Conservation (phyloP, 2,113 vertebrate species). For the Seriola rivoliana region DNA sequence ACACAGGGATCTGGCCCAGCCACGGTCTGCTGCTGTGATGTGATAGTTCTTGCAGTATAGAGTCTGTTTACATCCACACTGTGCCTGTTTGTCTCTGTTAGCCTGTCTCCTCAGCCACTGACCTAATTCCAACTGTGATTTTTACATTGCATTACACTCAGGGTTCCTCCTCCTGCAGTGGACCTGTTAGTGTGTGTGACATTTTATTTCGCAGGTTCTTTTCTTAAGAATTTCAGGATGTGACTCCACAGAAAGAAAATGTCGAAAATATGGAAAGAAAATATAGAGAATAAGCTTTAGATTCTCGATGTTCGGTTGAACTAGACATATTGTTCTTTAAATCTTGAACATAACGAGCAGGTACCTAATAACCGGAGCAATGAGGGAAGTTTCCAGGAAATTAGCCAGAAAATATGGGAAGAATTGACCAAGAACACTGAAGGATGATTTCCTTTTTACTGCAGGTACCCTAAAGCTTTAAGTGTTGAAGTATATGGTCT, state of each 20-base stretch:
- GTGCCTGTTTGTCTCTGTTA: not conserved
- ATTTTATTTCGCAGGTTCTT: not conserved
- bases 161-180: not conserved
- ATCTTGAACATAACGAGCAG: too few species aligned
- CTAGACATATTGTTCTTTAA: too few species aligned
- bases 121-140: constrained; percentile 1
- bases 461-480: too few species aligned
- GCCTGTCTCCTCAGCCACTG: not conserved
- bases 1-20: constrained; percentile 16
- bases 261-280: too few species aligned
- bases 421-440: too few species aligned
- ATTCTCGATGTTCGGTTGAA: too few species aligned
- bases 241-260: too few species aligned
- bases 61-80: not conserved
- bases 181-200: not conserved
- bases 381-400: not conserved
- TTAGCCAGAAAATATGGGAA: not conserved
- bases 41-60: constrained; percentile 1
- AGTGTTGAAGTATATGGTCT: too few species aligned
- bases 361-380: too few species aligned
- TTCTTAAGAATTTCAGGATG: not conserved
- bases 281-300: too few species aligned
- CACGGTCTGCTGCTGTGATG: not conserved
- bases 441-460: too few species aligned
- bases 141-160: not conserved